Base-by-base conservation (phyloP, 2,888 invertebrate genomes). In the Aspidiotus destructor region DNA sequence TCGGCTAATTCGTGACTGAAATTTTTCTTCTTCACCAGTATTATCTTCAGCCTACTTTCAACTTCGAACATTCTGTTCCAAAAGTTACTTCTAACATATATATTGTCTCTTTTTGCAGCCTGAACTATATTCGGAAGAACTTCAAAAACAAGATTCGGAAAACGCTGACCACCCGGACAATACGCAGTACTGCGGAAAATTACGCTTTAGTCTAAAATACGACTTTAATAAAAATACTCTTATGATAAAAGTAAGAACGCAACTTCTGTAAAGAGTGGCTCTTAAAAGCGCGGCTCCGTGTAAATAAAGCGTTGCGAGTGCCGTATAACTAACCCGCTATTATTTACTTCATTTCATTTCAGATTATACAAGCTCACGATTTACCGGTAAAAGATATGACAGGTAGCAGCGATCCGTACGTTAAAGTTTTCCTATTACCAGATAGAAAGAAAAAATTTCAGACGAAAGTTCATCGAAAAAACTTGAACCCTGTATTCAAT, bases 381-480 rank as follows among this genome's bases (percentile, higher is more conserved):
- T 80, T 91, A n/a, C 90, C 90, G 0, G 83, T 89, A 69, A 89
- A 89, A 77, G 91, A 91, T 74, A 87, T 89, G 71, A 85, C 86
- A 0, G 89, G 89, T 9, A 89, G 89, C 76, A 89, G 89, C 71
- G 92, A 92, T 77, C 92, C 92, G 0, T 92, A 92, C 78, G 87
- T 92, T 72, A 92, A 91, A 78, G 84, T 91, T 64, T 88, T 89
- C 76, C 81, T 92, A 0, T 79, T 92, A 13, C 92, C 92, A 0
- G 92, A 92, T 74, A 81, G 90, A 72, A 88, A 90, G 78, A 88
- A 89, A 79, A 91, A 90, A 77, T 89, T 86, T 76, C 89, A 90
- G 76, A 91, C 91, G 5, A 88, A 90, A 77, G 88, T 88, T 3
- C 89, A 89, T 74, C 80, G 89, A 72, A 88, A 88, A 77, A 89